Evolutionary conservation across 2,888 invertebrate genomes (phyloP).

Genomic region (Platerodrilus igneus): DNA sequence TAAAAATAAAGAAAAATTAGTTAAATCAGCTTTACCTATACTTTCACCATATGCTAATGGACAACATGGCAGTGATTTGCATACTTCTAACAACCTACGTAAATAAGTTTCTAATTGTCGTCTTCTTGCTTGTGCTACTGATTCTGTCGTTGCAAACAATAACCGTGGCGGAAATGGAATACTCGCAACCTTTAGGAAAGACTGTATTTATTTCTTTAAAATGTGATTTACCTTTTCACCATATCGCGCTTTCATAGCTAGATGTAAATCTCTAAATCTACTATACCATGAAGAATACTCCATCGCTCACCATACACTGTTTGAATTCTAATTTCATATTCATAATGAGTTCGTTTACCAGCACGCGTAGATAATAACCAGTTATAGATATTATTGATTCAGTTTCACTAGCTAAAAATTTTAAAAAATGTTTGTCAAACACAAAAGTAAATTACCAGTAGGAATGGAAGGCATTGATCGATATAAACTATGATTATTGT

Average conservation of each 20-base stretch:
- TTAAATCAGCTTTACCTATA: constrained; percentile 64
- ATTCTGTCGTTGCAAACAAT: constrained; percentile 70
- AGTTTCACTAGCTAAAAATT: constrained; percentile 39
- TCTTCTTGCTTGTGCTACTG: constrained; percentile 69
- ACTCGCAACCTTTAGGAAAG: constrained; percentile 63
- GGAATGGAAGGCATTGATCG: constrained; percentile 45
- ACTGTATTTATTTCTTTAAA: constrained; percentile 21
- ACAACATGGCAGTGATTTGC: constrained; percentile 65
- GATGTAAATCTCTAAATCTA: constrained; percentile 81
- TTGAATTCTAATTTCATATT: constrained; percentile 80
- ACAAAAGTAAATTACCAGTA: constrained; percentile 13
- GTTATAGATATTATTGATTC: constrained; percentile 57
- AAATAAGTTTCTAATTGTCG: constrained; percentile 72
- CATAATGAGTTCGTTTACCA: constrained; percentile 80
- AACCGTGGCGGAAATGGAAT: constrained; percentile 78
- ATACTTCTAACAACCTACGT: constrained; percentile 65
- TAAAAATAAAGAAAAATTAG: constrained; percentile 79
- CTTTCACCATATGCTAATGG: constrained; percentile 54
- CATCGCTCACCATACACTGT: constrained; percentile 63
- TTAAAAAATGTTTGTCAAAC: no score
- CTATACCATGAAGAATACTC: constrained; percentile 80
- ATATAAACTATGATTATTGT: constrained; percentile 36
- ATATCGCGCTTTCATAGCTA: constrained; percentile 73
- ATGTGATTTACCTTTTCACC: constrained; percentile 62
- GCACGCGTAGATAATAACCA: constrained; percentile 76